phyloP scores from a whole-genome alignment of 2,888 invertebrate species.

The Melieria picta region DNA sequence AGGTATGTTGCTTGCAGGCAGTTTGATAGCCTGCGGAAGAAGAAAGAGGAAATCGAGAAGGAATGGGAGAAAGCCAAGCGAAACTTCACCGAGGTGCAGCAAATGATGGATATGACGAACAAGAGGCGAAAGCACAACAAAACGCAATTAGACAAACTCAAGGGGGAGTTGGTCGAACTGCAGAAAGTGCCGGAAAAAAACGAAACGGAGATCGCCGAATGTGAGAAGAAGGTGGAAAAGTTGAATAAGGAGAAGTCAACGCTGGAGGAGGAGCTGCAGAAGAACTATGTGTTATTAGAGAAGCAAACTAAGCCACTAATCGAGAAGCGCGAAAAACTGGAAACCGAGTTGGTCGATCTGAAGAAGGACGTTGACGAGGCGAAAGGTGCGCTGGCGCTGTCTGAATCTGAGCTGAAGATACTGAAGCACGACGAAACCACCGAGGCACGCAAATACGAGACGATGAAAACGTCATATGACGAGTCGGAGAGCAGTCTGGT shows the following conservation, averaged over 20 bases:
- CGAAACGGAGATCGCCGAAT: slow-evolving; percentile 74
- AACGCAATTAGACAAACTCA: slow-evolving; percentile 74
- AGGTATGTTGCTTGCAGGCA: slow-evolving; percentile 65
- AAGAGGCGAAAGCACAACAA: slow-evolving; percentile 81
- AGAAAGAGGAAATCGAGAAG: slow-evolving; percentile 71
- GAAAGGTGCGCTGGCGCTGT: slow-evolving; percentile 69
- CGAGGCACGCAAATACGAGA: slow-evolving; percentile 61
- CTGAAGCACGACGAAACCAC: slow-evolving; percentile 67
- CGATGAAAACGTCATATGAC: slow-evolving; percentile 56
- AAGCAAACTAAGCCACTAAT: slow-evolving; percentile 69
- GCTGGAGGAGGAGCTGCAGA: slow-evolving; percentile 72
- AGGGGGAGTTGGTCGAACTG: slow-evolving; percentile 74
- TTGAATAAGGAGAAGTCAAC: slow-evolving; percentile 70
- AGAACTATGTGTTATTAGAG: slow-evolving; percentile 69
- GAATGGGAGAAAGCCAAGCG: slow-evolving; percentile 74
- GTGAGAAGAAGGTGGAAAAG: slow-evolving; percentile 70
- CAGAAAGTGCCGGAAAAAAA: slow-evolving; percentile 78
- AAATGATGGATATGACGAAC: slow-evolving; percentile 75
- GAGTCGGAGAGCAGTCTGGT: slow-evolving; percentile 71
- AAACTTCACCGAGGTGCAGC: slow-evolving; percentile 73
- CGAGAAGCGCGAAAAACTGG: slow-evolving; percentile 70
- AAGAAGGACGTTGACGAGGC: slow-evolving; percentile 77
- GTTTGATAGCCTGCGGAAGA: slow-evolving; percentile 69
- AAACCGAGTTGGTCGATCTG: slow-evolving; percentile 74
- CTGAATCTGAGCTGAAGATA: slow-evolving; percentile 83